Conservation (phyloP, 1,140 invertebrate genomes). For the Leguminivora glycinivorella region DNA sequence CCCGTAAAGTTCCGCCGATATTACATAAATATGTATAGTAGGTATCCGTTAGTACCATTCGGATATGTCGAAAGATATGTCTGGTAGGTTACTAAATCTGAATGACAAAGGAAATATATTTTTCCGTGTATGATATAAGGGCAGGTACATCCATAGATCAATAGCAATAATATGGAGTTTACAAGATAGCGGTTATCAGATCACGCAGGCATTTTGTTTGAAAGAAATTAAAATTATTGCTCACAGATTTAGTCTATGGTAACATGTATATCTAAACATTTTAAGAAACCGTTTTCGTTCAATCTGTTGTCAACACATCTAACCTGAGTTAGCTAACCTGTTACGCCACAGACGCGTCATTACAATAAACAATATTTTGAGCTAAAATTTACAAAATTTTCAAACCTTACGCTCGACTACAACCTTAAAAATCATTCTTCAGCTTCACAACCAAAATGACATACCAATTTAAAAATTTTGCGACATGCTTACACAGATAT, state of each 20-base stretch:
- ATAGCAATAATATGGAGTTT: not conserved
- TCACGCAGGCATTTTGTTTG: not conserved
- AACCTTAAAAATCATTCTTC: not conserved
- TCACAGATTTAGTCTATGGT: not conserved
- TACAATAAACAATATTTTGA: not conserved
- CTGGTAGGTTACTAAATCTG: too few species aligned
- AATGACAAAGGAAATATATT: too few species aligned
- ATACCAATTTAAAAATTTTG: not conserved
- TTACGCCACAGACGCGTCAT: too few species aligned
- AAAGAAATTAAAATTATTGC: not conserved
- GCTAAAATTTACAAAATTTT: not conserved
- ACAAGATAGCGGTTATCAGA: conserved; percentile 3
- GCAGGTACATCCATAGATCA: not conserved
- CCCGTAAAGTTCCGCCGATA: too few species aligned
- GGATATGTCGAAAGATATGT: too few species aligned
- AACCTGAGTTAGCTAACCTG: not conserved
- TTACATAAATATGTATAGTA: too few species aligned
- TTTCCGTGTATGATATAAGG: too few species aligned
- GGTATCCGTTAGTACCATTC: too few species aligned
- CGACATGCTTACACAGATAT: conserved; percentile 7
- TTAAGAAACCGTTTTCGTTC: not conserved
- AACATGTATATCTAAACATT: too few species aligned
- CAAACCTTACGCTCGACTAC: not conserved
- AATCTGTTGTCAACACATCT: too few species aligned
- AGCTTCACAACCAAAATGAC: not conserved